Base-by-base conservation (phyloP, 2,888 invertebrate species). In the Andrena haemorrhoa region DNA sequence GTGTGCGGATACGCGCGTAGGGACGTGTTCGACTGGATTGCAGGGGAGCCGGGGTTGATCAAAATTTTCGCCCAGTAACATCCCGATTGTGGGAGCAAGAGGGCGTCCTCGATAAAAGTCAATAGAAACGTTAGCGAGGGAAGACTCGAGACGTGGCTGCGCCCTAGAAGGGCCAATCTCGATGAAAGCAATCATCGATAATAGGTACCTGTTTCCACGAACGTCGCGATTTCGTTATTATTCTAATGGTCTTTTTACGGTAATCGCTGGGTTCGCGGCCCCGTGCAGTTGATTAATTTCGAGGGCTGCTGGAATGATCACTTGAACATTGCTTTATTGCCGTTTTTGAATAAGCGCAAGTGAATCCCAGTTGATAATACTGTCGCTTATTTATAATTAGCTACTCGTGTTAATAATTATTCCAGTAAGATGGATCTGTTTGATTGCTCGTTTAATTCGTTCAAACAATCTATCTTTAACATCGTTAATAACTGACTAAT, bases 1-100 rank as follows among this genome's bases (percentile, higher is more conserved):
- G 71, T 70, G 79, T 56, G 69, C 53, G 31, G 53, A 61, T 51
- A 23, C 49, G 31, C 49, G 16, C 16, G 49, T 31, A 51, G 26
- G 31, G 29, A 65, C 58, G 49, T 35, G 66, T 35, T 35, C n/a
- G 56, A 60, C 47, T 26, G 26, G 10, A 20, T 35, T 29, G 31
- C 56, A 10, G 56, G 20, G 61, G 10, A 2, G 29, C n/a, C 26
- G 60, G 29, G 47, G 49, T 60, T 60, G 56, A 63, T 58, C 56
- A 58, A 76, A 58, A 71, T 71, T 31, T 71, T 71, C 56, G 41
- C 56, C 47, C 8, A 0, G 3, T 12, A 16, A 16, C 23, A 20
- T 10, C 41, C 4, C 12, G n/a, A 33, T 53, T n/a, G 29, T 10
- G 4, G 23, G 35, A 10, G 31, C 10, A 53, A 16, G 31, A 29